Base-by-base conservation (phyloP, 2,113 vertebrate species). In the Catharus fuscescens region DNA sequence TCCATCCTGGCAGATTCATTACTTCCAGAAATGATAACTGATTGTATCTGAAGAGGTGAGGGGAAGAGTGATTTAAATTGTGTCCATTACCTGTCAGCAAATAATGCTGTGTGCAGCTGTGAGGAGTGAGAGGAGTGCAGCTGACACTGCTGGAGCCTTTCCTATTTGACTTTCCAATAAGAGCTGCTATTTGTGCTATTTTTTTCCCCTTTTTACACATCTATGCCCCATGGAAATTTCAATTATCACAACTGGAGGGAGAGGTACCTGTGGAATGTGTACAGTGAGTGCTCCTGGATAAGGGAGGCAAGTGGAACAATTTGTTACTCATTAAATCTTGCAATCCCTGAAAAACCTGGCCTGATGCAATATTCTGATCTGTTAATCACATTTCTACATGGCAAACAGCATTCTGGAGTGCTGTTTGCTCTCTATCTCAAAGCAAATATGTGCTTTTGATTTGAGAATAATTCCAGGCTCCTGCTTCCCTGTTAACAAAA, bases 401-500 rank as follows among this genome's bases (percentile, higher is more conserved):
- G 54, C 52, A 57, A 65, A 77, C 29, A 59, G 50, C 50, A 95
- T 93, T 57, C 85, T 86, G 53, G 83, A 94, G 74, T 28, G 72
- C 29, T 45, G 38, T 81, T 91, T 94, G 79, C 97, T 86, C 36
- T 59, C 44, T 32, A 50, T 67, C 86, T 95, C 85, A 62, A 82
- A 97, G 93, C 50, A 91, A 78, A 98, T 97, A 93, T 80, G 76
- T 97, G 59, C 88, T 96, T 96, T 96, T 96, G 77, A 96, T 89
- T 88, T 93, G 86, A 92, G 96, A 96, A 94, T 96, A 97, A 96
- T 94, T 92, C 77, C 70, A 82, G 74, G 87, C 94, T 97, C 90
- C 92, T 96, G 90, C 96, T 97, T 98, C 92, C 81, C 89, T 86
- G 61, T 91, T 91, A 88, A 57, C 62, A 78, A 26, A 77, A 65